Percentiles rank a stretch among this genome's conserved stretches.
phyloP scores from a whole-genome alignment of 2,113 vertebrate genomes.

The Pithys albifrons region DNA sequence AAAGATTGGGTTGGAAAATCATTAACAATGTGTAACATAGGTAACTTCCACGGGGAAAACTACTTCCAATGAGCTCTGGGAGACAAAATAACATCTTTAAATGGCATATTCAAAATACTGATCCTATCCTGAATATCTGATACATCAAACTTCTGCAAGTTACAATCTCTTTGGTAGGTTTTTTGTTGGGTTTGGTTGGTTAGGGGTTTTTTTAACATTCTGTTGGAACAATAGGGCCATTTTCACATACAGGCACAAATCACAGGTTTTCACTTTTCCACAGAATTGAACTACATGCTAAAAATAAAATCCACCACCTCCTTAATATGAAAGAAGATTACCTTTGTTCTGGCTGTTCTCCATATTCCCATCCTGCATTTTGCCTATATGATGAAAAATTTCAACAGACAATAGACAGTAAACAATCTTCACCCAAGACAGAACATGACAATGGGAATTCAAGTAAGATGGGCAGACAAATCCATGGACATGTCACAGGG shows the following conservation, averaged over 20 bases:
- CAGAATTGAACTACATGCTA: conserved; percentile 21
- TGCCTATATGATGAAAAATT: conserved; percentile 98
- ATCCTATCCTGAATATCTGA: background rate
- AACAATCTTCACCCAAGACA: conserved; percentile 81
- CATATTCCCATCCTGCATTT: conserved; percentile 99
- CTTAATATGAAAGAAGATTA: conserved; percentile 82
- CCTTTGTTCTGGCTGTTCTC: conserved; percentile 99
- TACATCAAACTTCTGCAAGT: no score
- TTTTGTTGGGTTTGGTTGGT: background rate
- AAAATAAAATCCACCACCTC: conserved; percentile 16
- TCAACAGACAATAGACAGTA: conserved; percentile 94
- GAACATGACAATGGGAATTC: conserved; percentile 72
- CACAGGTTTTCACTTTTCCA: background rate
- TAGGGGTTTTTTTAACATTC: background rate
- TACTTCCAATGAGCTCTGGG: background rate
- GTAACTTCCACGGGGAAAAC: background rate
- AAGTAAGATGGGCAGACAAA: conserved; percentile 78
- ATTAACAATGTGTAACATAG: background rate
- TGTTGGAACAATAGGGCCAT: background rate
- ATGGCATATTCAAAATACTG: background rate
- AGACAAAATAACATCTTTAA: background rate
- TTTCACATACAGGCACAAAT: background rate
- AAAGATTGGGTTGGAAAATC: background rate
- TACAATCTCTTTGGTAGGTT: background rate
- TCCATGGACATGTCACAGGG: conserved; percentile 34